Percentiles rank a stretch among this genome's conserved stretches.
phyloP scores from a whole-genome alignment of 2,113 vertebrate species.

The Austrofundulus limnaeus region DNA sequence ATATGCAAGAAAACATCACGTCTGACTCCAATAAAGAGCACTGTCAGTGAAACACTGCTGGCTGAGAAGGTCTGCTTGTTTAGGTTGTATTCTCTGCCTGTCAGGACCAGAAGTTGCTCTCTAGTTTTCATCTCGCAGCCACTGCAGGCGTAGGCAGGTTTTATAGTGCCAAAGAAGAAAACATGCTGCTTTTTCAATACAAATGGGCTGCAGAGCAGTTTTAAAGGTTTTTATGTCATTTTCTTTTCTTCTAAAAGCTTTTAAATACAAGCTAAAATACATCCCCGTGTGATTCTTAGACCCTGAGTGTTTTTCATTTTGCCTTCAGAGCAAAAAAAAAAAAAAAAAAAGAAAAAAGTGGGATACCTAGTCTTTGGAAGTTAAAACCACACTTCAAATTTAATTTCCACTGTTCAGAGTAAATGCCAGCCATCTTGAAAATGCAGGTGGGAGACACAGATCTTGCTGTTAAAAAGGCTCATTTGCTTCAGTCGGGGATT shows the following conservation, averaged over 20 bases:
- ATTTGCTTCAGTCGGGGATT: slow-evolving; percentile 30
- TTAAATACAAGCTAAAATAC: background rate
- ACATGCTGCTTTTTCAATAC: background rate
- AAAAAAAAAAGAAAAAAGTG: background rate
- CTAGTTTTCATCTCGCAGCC: background rate
- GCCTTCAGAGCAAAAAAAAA: background rate
- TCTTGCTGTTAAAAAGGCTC: slow-evolving; percentile 11
- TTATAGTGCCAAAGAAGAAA: background rate
- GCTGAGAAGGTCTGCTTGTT: too few species aligned
- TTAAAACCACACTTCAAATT: background rate
- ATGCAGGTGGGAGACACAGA: background rate
- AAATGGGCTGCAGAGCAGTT: background rate
- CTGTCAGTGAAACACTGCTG: too few species aligned
- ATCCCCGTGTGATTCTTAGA: background rate
- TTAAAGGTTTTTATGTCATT: background rate
- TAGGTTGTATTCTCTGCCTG: too few species aligned
- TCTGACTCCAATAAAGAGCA: background rate
- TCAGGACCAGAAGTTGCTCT: too few species aligned
- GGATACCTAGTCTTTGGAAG: background rate
- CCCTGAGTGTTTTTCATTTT: background rate
- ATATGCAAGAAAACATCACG: background rate
- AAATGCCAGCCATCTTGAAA: slow-evolving; percentile 16
- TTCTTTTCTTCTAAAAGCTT: background rate
- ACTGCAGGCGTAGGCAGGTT: background rate
- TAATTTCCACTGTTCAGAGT: background rate